Evolutionary conservation across 2,113 vertebrate genomes (phyloP).

Genomic region (Clarias gariepinus): DNA sequence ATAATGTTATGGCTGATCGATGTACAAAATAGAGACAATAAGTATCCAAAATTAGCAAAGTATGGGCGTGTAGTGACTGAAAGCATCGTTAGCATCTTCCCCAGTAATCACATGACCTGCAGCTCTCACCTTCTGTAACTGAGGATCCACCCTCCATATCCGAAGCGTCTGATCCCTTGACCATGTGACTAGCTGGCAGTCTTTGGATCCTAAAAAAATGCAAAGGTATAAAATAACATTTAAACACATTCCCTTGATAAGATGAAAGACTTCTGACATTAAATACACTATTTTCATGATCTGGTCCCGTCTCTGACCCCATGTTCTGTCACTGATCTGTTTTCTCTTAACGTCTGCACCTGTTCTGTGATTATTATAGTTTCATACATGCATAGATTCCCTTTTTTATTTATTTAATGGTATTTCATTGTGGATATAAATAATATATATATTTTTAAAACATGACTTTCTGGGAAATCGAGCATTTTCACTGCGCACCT

Average conservation of each 20-base stretch:
- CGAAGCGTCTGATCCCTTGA: slow-evolving; percentile 95
- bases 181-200: slow-evolving; percentile 95
- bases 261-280: background rate
- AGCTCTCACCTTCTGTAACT: slow-evolving; percentile 87
- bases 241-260: background rate
- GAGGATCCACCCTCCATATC: slow-evolving; percentile 94
- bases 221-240: background rate
- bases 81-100: background rate
- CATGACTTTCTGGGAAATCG: background rate
- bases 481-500: slow-evolving; percentile 71
- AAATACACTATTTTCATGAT: background rate
- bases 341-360: background rate
- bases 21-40: too few species aligned
- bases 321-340: background rate
- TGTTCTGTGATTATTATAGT: background rate
- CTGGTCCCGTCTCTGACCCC: background rate
- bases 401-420: too few species aligned
- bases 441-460: background rate
- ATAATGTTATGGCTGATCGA: too few species aligned
- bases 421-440: too few species aligned
- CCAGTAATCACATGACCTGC: background rate
- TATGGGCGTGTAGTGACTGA: background rate
- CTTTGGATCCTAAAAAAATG: slow-evolving; percentile 82
- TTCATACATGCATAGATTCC: background rate
- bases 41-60: too few species aligned